Evolutionary conservation across 2,113 vertebrate genomes (phyloP), one percentile per base, ranked within the genome.

Genomic region (Halichoerus grypus): DNA sequence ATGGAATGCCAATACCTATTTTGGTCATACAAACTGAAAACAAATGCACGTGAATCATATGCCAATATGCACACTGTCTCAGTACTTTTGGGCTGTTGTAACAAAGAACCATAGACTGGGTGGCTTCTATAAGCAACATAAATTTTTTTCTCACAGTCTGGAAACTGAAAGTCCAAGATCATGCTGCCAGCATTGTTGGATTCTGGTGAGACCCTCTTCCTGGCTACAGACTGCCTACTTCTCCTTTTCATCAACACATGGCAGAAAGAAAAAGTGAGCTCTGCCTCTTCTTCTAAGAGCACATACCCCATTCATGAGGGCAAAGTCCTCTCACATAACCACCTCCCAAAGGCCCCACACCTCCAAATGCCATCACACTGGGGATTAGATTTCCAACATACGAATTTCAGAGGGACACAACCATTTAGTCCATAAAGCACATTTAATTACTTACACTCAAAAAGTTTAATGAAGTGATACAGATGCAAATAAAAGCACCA

Each of bases 391-490:
- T 90, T n/a, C 67, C 67, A 83, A 21, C 46, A n/a, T 7, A 65
- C 0, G 9, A 26, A 65, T 93, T 59, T 83, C 18, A 0, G 18
- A 28, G 49, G 42, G 57, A 19, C 28, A 63, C 7, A 53, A 49
- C 21, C 26, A 19, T 42, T 63, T 57, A 42, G n/a, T 61, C n/a
- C 21, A n/a, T 15, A 55, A 53, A 10, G 63, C 11, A 59, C 67
- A 86, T 51, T 90, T 74, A 92, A 95, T 97, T 63, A 88, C 61
- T 76, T 51, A 42, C 8, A 79, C 33, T 86, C n/a, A 31, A 69
- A 51, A 71, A 94, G 55, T 69, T 92, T 79, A 92, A 95, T 53
- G 36, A 82, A 49, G 65, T 61, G 42, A 87, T 67, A 79, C 7
- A 89, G 36, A 87, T 63, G 42, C n/a, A 83, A 72, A 95, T 49